Conservation (phyloP, 2,113 vertebrate genomes). For the Meles meles region DNA sequence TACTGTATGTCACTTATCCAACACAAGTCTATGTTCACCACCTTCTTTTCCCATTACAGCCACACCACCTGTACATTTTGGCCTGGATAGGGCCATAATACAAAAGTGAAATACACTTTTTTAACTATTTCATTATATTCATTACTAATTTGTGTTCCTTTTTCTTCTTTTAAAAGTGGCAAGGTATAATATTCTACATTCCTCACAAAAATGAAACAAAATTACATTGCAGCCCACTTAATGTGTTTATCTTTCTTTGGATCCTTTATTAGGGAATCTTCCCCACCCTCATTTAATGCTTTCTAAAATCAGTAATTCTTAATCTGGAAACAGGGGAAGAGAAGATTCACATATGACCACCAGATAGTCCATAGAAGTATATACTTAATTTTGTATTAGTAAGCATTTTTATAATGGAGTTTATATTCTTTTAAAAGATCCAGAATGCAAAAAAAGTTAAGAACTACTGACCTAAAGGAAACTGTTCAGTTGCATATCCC, state of each 20-base stretch:
- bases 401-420: slow-evolving; percentile 3
- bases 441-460: background rate
- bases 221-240: background rate
- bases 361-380: background rate
- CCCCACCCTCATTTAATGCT: background rate
- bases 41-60: background rate
- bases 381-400: background rate
- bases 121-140: background rate
- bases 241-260: background rate
- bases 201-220: background rate
- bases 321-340: background rate
- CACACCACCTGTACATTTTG: background rate
- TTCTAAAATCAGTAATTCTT: slow-evolving; percentile 41
- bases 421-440: background rate
- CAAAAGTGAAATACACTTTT: slow-evolving; percentile 16
- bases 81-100: background rate
- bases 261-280: slow-evolving; percentile 6
- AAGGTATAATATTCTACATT: background rate
- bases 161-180: slow-evolving; percentile 3
- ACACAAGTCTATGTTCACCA: background rate
- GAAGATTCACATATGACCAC: background rate
- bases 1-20: background rate
- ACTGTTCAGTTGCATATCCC: background rate
- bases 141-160: background rate
- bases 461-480: background rate